These are phyloP conservation scores for Akabosia matsudoensis DNA, from an alignment of 1,140 invertebrate species.

Conservation along the genomic window DNA sequence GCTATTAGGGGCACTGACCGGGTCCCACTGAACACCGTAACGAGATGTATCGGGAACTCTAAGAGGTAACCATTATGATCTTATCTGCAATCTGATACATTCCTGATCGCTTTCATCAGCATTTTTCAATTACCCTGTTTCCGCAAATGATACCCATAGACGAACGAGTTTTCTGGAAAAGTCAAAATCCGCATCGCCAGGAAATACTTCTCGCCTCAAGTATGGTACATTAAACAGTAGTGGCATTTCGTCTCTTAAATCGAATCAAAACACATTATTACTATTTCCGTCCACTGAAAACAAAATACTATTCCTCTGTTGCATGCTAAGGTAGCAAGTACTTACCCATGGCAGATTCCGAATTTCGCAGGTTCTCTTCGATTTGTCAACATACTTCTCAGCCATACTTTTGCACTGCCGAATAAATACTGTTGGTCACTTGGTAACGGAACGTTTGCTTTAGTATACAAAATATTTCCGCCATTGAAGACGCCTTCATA, in stretches of 20 bases:
- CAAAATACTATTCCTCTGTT: not conserved
- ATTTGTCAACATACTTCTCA: not conserved
- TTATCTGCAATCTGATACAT: not conserved
- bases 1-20: not conserved
- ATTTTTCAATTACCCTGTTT: constrained; percentile 33
- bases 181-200: constrained; percentile 32
- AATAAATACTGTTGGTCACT: constrained; percentile 19
- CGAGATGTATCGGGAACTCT: not conserved
- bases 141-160: constrained; percentile 39
- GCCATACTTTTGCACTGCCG: not conserved
- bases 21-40: not conserved
- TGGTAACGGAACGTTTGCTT: not conserved
- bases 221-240: constrained; percentile 43
- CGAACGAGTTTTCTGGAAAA: constrained; percentile 36
- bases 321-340: not conserved
- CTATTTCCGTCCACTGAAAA: not conserved
- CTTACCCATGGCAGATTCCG: not conserved
- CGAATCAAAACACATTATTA: constrained; percentile 2
- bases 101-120: not conserved
- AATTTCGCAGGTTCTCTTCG: not conserved
- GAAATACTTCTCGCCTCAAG: constrained; percentile 34
- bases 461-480: constrained; percentile 32
- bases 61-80: not conserved
- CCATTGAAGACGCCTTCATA: constrained; percentile 30
- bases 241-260: constrained; percentile 35